Conservation (phyloP, 1,140 invertebrate species). For the Hyphantria cunea region DNA sequence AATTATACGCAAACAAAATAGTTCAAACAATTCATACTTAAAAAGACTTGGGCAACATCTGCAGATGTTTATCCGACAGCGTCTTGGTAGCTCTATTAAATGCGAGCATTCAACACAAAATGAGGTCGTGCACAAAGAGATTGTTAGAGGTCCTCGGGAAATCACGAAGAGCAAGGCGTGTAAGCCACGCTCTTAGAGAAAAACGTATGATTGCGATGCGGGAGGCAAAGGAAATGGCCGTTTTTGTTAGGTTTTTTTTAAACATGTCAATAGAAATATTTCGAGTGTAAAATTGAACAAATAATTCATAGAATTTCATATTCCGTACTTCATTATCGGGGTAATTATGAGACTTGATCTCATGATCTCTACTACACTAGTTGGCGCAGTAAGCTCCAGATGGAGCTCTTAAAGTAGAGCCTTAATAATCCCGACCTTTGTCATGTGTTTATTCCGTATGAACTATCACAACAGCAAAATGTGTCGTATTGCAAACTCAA, state of each 20-base stretch:
- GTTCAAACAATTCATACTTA: neutral
- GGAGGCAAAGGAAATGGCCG: constrained; percentile 2
- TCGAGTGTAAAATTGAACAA: neutral
- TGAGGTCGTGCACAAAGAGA: constrained; percentile 60
- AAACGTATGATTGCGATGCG: constrained; percentile 18
- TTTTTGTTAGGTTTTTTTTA: neutral
- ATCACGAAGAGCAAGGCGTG: constrained; percentile 40
- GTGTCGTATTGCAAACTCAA: no score
- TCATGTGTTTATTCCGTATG: no score
- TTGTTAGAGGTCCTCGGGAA: constrained; percentile 51
- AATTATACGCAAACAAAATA: neutral
- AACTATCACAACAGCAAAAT: no score
- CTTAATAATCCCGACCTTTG: no score
- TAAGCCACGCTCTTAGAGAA: constrained; percentile 20
- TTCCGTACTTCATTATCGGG: neutral
- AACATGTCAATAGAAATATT: neutral
- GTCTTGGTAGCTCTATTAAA: constrained; percentile 40
- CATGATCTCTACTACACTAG: no score
- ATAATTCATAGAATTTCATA: neutral
- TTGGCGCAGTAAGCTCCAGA: no score
- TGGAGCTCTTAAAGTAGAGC: no score
- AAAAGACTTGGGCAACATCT: constrained; percentile 16
- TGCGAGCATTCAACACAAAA: constrained; percentile 50
- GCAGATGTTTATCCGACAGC: constrained; percentile 43
- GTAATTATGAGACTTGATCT: no score